phyloP scores from a whole-genome alignment of 2,113 vertebrate genomes.

The Marmota flaviventris region DNA sequence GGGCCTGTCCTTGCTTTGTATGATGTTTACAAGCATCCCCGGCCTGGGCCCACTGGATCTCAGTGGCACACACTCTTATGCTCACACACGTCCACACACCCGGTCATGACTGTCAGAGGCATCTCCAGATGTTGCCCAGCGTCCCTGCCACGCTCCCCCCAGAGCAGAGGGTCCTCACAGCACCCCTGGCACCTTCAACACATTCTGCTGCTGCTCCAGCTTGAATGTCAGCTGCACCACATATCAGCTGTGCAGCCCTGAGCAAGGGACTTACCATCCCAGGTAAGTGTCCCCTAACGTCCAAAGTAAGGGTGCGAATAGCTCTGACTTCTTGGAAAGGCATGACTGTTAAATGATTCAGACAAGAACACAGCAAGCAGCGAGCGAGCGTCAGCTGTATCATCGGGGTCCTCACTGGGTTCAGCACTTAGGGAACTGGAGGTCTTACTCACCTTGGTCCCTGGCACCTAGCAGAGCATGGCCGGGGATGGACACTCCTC shows the following conservation, averaged over 20 bases:
- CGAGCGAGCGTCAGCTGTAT: not conserved
- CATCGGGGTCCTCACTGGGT: not conserved
- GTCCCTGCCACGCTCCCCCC: not conserved
- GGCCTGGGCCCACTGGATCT: not conserved
- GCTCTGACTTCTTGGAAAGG: not conserved
- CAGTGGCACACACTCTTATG: no score
- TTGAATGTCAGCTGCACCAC: not conserved
- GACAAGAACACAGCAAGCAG: no score
- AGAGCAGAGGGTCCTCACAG: not conserved
- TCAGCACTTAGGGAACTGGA: not conserved
- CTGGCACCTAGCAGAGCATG: not conserved
- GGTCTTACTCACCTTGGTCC: not conserved
- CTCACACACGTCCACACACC: not conserved
- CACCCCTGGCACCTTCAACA: no score
- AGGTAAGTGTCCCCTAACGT: not conserved
- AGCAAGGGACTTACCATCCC: not conserved
- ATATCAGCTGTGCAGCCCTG: no score
- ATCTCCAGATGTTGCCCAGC: not conserved
- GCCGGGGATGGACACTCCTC: not conserved
- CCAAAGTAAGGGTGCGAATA: not conserved
- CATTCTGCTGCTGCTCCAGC: not conserved
- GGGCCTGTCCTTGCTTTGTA: not conserved
- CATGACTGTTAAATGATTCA: not conserved
- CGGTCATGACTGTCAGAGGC: not conserved
- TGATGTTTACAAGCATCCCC: no score